A percentile compares a stretch with the other conserved stretches of the same genome.
Conservation (phyloP, 2,888 invertebrate genomes). For the Dione juno region DNA sequence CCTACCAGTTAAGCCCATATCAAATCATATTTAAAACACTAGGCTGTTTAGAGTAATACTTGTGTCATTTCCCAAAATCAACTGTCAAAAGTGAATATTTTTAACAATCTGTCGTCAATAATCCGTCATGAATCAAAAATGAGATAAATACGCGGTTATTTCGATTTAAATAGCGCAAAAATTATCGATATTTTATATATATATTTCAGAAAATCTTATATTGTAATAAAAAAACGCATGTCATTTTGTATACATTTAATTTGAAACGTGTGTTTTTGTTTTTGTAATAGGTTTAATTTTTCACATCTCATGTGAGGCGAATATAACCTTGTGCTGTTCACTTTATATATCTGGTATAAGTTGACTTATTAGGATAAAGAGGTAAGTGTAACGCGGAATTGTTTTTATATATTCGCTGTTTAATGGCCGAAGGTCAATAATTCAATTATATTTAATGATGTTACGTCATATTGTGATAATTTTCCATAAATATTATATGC, state of each 20-base stretch:
- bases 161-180: neutral
- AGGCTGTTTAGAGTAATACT: neutral
- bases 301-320: slow-evolving; percentile 1
- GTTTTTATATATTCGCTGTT: neutral
- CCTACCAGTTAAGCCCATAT: no score
- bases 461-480: slow-evolving; percentile 15
- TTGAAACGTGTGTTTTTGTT: neutral
- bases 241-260: neutral
- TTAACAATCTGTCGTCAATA: neutral
- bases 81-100: neutral
- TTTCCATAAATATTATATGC: neutral
- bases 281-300: neutral
- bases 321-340: slow-evolving; percentile 16
- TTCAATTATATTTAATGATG: neutral
- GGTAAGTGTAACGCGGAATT: slow-evolving; percentile 4
- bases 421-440: neutral
- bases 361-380: neutral
- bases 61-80: neutral
- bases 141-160: slow-evolving; percentile 20
- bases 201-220: neutral
- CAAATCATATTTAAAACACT: no score
- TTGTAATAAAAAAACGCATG: neutral
- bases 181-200: neutral
- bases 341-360: neutral
- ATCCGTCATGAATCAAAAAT: slow-evolving; percentile 6